Evolutionary conservation across 2,797 vertebrate genomes (phyloP).

Genomic region (Cichlasoma orientale): DNA sequence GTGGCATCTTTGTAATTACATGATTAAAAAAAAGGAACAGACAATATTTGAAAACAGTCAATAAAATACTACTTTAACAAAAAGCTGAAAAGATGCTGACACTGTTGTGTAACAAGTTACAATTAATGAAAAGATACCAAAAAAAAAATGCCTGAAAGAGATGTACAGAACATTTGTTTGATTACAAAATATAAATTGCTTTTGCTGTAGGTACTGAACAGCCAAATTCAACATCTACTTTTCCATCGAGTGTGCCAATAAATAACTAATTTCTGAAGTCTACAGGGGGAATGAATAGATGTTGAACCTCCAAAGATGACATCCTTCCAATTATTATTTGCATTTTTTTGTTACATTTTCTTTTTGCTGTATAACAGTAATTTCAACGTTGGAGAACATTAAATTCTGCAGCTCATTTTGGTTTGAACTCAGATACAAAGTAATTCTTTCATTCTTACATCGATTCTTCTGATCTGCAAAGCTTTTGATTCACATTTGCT

Average conservation of each 20-base stretch:
- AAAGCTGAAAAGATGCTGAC: neutral
- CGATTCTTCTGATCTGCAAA: neutral
- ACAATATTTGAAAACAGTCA: neutral
- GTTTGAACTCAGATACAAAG: neutral
- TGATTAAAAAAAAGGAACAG: neutral
- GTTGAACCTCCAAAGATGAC: neutral
- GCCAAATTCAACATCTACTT: neutral
- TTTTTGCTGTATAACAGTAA: no score
- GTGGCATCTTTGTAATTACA: neutral
- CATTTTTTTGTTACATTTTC: no score
- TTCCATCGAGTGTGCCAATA: neutral
- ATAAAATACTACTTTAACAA: conserved; percentile 2
- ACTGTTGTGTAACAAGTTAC: neutral
- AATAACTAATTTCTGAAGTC: neutral
- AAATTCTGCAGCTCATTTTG: neutral
- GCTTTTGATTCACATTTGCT: no score
- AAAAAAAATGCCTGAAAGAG: neutral
- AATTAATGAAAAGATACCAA: neutral
- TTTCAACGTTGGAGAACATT: neutral
- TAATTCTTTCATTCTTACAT: neutral
- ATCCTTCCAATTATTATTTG: neutral
- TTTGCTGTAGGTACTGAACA: neutral
- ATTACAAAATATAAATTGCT: neutral
- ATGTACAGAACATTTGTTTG: neutral
- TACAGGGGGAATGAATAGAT: neutral